Percentiles rank a stretch among this genome's conserved stretches.
These are phyloP conservation scores for Limnephilus lunatus DNA, from an alignment of 2,888 invertebrate genomes.

Conservation along the genomic window DNA sequence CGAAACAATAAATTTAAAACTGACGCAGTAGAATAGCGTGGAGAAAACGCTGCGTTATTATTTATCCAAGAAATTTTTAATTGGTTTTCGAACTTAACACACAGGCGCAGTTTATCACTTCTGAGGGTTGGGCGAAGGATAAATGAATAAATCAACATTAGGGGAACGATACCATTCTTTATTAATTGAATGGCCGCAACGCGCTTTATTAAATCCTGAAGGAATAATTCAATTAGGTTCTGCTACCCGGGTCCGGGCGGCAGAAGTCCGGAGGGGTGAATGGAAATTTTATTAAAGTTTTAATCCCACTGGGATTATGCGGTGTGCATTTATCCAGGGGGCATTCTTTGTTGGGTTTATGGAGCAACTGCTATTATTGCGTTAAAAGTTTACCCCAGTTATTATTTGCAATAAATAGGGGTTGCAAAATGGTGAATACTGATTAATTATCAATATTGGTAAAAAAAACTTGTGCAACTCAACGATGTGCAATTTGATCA, in stretches of 20 bases:
- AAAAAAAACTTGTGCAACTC: neutral
- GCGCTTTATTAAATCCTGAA: neutral
- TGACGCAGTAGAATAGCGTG: neutral
- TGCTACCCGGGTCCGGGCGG: neutral
- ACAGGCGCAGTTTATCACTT: neutral
- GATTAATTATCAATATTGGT: neutral
- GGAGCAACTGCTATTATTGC: neutral
- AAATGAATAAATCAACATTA: conserved; percentile 13
- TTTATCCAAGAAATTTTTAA: neutral
- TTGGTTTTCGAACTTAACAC: neutral
- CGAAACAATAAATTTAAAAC: neutral
- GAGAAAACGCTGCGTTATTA: neutral
- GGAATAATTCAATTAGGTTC: conserved; percentile 7
- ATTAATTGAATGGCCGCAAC: neutral
- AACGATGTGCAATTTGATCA: too few species aligned
- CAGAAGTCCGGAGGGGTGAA: neutral
- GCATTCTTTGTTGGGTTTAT: neutral
- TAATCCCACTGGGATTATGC: neutral
- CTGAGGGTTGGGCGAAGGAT: neutral
- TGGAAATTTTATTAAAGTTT: neutral
- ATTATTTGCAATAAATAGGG: neutral
- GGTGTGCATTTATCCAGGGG: neutral
- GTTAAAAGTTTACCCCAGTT: neutral
- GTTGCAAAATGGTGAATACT: neutral
- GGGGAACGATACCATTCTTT: neutral